These are phyloP conservation scores for Lordiphosa fenestrarum DNA, from an alignment of 2,888 invertebrate genomes.

Conservation along the genomic window DNA sequence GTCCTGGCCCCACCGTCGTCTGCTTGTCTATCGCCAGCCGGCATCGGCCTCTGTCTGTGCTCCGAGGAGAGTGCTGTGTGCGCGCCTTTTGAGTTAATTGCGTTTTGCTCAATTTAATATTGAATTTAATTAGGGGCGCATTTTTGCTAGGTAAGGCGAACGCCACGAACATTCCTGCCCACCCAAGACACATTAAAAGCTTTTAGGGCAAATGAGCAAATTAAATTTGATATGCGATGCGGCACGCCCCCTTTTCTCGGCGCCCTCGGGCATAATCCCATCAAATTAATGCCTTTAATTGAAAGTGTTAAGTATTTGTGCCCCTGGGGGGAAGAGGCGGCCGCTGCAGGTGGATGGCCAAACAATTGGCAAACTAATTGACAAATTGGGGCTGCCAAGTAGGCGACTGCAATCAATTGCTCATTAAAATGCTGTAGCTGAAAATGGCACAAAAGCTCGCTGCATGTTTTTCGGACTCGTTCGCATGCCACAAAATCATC, in stretches of 20 bases:
- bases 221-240: conserved; percentile 70
- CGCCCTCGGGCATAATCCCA: conserved; percentile 50
- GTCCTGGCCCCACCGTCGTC: conserved; percentile 8
- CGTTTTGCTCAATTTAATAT: conserved; percentile 77
- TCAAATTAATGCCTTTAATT: conserved; percentile 74
- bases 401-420: conserved; percentile 66
- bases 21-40: conserved; percentile 22
- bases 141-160: conserved; percentile 60
- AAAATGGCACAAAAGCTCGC: conserved; percentile 27
- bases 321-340: conserved; percentile 34
- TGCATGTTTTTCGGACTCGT: conserved; percentile 44
- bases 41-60: conserved; percentile 11
- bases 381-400: conserved; percentile 55
- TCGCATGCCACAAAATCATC: conserved; percentile 76
- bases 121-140: conserved; percentile 76
- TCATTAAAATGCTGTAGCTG: conserved; percentile 65
- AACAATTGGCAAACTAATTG: conserved; percentile 62
- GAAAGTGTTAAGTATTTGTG: conserved; percentile 66
- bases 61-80: conserved; percentile 23
- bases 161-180: conserved; percentile 5
- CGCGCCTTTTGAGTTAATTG: conserved; percentile 73
- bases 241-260: conserved; percentile 14
- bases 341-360: conserved; percentile 5
- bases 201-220: conserved; percentile 75
- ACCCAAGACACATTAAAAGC: conserved; percentile 59